Evolutionary conservation across 2,797 vertebrate species (phyloP), one percentile per base, ranked within the genome.

Genomic region (Poecilia velifera): DNA sequence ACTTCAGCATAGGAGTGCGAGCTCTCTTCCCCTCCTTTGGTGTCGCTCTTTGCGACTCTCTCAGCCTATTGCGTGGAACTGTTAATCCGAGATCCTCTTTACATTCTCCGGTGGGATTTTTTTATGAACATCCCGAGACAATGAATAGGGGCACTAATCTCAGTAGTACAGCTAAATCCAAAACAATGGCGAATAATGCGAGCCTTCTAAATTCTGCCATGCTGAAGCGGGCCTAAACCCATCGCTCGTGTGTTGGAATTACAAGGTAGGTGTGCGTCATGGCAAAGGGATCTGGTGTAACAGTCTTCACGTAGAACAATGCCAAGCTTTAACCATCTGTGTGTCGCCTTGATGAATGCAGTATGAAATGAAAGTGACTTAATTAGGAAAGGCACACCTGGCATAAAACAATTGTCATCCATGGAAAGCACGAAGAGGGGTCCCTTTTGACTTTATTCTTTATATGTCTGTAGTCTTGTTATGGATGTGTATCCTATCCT

Each of bases 21-120:
- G 82, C 87, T 84, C 75, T 84, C 81, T 82, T 78, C 77, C 72
- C 74, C 39, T 86, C 41, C 79, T 74, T 79, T 20, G 0, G 71
- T 74, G 45, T 71, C 80, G 79, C 76, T 74, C 80, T 82, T 76
- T 82, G 84, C 71, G 77, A 78, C 82, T 66, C 83, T 88, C 88
- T 89, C 87, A 88, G 91, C 87, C 86, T 87, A 88, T 91, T 94
- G 91, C 93, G 92, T 76, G 91, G 83, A 91, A 95, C 90, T 91
- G 93, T 90, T 96, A 96, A 96, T 96, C 96, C 95, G 75, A 94
- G 95, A 95, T 96, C 95, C 95, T 95, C 94, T 96, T 96, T 95
- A 95, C 93, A 94, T 95, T 92, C 93, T 91, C 94, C 88, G 90
- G 68, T 86, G 86, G 95, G 95, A 96, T 96, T 96, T 45, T 31